Conservation (phyloP, 2,113 vertebrate genomes). For the Microcebus murinus region DNA sequence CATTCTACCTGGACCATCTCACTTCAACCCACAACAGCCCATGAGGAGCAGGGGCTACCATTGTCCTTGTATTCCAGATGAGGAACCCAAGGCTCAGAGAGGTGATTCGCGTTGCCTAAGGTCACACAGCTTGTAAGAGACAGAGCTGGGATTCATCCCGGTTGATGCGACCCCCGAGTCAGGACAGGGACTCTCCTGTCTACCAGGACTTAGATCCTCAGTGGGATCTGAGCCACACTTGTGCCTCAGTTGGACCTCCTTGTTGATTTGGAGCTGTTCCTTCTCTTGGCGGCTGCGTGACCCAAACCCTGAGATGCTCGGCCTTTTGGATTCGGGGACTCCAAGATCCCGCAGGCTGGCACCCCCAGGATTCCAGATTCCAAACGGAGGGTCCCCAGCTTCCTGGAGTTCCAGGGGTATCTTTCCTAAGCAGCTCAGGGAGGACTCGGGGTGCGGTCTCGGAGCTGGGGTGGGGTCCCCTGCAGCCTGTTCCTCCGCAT, state of each 20-base stretch:
- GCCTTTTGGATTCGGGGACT: not conserved
- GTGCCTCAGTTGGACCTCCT: not conserved
- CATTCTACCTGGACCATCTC: not conserved
- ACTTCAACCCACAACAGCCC: not conserved
- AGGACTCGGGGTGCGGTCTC: rapidly evolving
- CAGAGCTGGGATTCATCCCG: not conserved
- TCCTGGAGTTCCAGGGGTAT: not conserved
- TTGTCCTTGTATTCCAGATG: not conserved
- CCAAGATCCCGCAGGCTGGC: no score
- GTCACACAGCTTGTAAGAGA: not conserved
- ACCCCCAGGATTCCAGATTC: not conserved
- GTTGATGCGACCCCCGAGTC: not conserved
- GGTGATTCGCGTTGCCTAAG: not conserved
- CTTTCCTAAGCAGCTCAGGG: not conserved
- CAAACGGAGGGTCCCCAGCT: not conserved
- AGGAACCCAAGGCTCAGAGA: not conserved
- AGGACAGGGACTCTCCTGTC: no score
- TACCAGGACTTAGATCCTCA: not conserved
- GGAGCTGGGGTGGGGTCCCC: not conserved
- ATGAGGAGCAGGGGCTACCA: rapidly evolving
- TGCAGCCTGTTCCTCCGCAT: not conserved
- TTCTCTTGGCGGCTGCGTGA: not conserved
- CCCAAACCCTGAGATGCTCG: not conserved
- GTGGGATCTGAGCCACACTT: no score
- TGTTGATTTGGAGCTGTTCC: no score